Percentiles rank a stretch among this genome's conserved stretches.
Evolutionary conservation across 2,888 invertebrate genomes (phyloP).

Genomic region (Rhaphigaster nebulosa): DNA sequence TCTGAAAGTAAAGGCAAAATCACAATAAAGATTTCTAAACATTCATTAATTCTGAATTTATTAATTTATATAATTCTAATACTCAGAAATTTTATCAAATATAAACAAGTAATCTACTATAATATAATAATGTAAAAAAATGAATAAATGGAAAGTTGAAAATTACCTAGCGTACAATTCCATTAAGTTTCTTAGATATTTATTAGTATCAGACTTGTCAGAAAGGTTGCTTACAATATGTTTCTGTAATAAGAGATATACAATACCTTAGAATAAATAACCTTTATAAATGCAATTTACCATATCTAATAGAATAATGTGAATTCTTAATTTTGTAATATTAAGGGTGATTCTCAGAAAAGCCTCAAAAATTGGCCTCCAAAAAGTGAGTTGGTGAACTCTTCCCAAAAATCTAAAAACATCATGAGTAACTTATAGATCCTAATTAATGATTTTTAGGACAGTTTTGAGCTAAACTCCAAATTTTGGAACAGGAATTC

Average conservation of each 20-base stretch:
- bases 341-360: neutral
- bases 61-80: neutral
- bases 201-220: slow-evolving; percentile 86
- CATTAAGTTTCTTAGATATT: slow-evolving; percentile 89
- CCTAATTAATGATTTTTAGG: no score
- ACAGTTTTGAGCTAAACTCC: no score
- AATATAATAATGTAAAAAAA: neutral
- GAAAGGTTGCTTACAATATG: slow-evolving; percentile 86
- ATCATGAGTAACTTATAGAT: no score
- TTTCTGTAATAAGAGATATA: slow-evolving; percentile 71
- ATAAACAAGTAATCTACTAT: neutral
- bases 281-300: neutral
- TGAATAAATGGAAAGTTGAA: slow-evolving; percentile 2
- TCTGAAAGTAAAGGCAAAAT: no score
- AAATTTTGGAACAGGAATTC: no score
- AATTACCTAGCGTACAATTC: slow-evolving; percentile 88
- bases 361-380: no score
- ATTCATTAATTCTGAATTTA: no score
- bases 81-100: neutral
- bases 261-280: neutral
- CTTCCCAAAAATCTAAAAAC: no score
- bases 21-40: no score
- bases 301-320: neutral
- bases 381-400: no score
- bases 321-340: neutral